These are phyloP conservation scores for Excalfactoria chinensis DNA, from an alignment of 2,113 vertebrate species.

Conservation along the genomic window DNA sequence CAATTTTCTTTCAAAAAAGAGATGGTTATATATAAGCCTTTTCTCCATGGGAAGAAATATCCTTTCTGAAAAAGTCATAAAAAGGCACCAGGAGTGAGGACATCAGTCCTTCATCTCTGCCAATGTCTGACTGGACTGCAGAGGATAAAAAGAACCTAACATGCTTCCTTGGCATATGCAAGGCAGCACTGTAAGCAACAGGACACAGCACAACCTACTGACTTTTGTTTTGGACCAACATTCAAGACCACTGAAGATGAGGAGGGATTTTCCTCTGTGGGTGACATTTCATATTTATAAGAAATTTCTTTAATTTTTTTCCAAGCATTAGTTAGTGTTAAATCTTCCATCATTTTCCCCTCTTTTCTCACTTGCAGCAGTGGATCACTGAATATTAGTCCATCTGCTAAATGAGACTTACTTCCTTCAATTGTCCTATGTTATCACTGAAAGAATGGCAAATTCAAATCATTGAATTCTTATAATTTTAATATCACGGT, in stretches of 20 bases:
- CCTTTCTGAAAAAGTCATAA: slow-evolving; percentile 17
- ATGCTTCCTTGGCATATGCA: not conserved
- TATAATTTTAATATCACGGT: not conserved
- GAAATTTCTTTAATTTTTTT: not conserved
- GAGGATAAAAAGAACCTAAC: not conserved
- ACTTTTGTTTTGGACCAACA: not conserved
- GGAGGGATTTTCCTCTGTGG: not conserved
- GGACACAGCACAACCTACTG: not conserved
- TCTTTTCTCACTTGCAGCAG: not conserved
- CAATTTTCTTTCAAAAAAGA: not conserved
- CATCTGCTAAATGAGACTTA: not conserved
- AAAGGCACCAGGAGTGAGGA: slow-evolving; percentile 4
- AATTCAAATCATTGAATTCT: not conserved
- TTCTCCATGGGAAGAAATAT: not conserved
- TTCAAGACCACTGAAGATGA: not conserved
- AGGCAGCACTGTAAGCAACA: not conserved
- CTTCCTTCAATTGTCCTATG: not conserved
- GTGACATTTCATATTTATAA: not conserved
- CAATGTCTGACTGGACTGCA: not conserved
- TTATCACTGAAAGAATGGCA: not conserved
- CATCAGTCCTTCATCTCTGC: not conserved
- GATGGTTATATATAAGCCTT: not conserved
- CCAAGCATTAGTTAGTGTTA: not conserved
- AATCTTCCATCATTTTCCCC: not conserved
- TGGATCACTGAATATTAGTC: not conserved